These are phyloP conservation scores for Cephus cinctus DNA, from an alignment of 1,140 invertebrate genomes.

Conservation along the genomic window DNA sequence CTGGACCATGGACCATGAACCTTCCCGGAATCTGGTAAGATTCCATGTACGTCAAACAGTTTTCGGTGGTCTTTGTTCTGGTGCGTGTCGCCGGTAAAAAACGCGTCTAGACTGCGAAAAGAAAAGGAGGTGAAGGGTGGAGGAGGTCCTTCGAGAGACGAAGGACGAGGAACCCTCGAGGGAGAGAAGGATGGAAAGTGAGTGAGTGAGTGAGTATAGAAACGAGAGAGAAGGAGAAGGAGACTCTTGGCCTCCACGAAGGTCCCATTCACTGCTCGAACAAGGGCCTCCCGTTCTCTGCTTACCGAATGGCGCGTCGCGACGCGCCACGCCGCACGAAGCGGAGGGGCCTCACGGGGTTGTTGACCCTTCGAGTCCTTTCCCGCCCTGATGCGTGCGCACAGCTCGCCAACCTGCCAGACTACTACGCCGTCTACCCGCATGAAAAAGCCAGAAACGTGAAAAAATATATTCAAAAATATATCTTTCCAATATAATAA, in stretches of 20 bases:
- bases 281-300: not conserved
- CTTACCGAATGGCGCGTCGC: not conserved
- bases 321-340: not conserved
- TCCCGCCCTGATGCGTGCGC: constrained; percentile 8
- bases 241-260: constrained; percentile 3
- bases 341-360: constrained; percentile 1
- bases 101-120: too few relatives aligned
- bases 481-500: constrained; percentile 27
- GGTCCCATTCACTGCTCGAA: not conserved
- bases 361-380: not conserved
- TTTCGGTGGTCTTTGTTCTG: too few relatives aligned
- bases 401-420: not conserved
- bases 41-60: too few relatives aligned
- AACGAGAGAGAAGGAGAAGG: too few relatives aligned
- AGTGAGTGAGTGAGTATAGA: not conserved
- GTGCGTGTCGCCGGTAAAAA: too few relatives aligned
- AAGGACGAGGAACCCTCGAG: not conserved
- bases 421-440: not conserved
- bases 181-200: constrained; percentile 1
- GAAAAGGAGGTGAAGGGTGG: too few relatives aligned
- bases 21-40: too few relatives aligned
- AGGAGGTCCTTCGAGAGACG: too few relatives aligned
- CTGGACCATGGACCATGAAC: not conserved
- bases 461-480: too few relatives aligned
- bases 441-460: not conserved